These are phyloP conservation scores for Nannobrachium achirus DNA, from an alignment of 2,113 vertebrate genomes.

Conservation along the genomic window DNA sequence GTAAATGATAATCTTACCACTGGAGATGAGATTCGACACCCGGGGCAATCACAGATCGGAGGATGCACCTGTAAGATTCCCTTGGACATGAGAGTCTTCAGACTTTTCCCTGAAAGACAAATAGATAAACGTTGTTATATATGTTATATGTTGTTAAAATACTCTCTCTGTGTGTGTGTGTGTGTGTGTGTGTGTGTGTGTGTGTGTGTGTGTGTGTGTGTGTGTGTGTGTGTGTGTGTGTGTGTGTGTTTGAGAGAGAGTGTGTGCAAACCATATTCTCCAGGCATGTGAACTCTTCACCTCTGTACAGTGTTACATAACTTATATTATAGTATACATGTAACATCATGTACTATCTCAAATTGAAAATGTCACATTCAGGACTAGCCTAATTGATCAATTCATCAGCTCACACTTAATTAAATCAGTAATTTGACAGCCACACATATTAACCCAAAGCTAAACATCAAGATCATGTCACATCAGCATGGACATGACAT, in stretches of 20 bases:
- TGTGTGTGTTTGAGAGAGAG: no score
- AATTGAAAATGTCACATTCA: background rate
- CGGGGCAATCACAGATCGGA: conserved; percentile 99
- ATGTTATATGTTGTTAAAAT: background rate
- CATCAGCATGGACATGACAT: background rate
- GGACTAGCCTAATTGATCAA: background rate
- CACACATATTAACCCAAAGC: background rate
- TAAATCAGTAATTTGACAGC: background rate
- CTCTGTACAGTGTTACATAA: conserved; percentile 9
- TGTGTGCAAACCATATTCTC: background rate
- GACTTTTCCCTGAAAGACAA: conserved; percentile 90
- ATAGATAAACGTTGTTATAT: background rate
- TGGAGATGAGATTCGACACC: conserved; percentile 98
- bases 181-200: background rate
- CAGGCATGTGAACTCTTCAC: background rate
- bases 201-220: background rate
- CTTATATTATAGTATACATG: background rate
- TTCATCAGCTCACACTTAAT: conserved; percentile 3
- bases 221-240: background rate
- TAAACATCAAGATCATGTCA: background rate
- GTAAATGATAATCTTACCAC: conserved; percentile 89
- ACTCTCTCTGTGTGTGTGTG: background rate
- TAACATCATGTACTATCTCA: background rate
- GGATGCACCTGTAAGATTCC: conserved; percentile 99
- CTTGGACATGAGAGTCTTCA: conserved; percentile 99